phyloP scores from a whole-genome alignment of 2,113 vertebrate species.

The Bujurquina vittata region DNA sequence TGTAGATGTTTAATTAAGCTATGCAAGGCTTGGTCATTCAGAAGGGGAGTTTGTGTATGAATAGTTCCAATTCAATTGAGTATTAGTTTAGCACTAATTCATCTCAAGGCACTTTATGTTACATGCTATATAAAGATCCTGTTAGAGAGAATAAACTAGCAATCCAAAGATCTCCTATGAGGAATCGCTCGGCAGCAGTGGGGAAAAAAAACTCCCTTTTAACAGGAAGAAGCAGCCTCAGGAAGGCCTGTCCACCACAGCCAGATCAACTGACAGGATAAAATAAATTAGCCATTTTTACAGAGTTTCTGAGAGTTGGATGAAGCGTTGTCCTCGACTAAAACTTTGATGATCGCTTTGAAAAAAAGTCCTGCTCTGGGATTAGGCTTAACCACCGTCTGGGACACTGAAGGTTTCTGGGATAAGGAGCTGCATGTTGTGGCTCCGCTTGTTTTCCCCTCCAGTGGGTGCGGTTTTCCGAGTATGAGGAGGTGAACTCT shows the following conservation, averaged over 20 bases:
- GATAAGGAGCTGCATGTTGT: neutral
- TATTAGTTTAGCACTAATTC: neutral
- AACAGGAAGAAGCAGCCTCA: neutral
- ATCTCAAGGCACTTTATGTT: neutral
- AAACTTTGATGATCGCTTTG: neutral
- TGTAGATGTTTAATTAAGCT: neutral
- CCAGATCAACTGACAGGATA: no score
- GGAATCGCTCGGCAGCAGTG: fast-evolving
- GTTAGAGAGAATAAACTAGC: neutral
- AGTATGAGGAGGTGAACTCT: neutral
- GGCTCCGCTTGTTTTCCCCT: neutral
- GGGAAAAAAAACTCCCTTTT: neutral
- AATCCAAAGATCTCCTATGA: neutral
- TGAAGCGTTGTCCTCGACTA: neutral
- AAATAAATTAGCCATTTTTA: neutral
- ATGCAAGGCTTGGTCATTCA: neutral
- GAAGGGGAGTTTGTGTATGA: neutral
- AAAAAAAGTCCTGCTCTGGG: neutral
- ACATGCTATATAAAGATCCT: neutral
- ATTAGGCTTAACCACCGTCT: neutral
- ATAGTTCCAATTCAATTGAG: neutral
- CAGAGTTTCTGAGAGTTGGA: neutral
- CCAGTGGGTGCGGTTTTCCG: neutral
- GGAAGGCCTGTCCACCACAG: no score
- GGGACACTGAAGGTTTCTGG: neutral